Evolutionary conservation across 2,888 invertebrate genomes (phyloP), one percentile per base, ranked within the genome.

Genomic region (Morinoia aosen): DNA sequence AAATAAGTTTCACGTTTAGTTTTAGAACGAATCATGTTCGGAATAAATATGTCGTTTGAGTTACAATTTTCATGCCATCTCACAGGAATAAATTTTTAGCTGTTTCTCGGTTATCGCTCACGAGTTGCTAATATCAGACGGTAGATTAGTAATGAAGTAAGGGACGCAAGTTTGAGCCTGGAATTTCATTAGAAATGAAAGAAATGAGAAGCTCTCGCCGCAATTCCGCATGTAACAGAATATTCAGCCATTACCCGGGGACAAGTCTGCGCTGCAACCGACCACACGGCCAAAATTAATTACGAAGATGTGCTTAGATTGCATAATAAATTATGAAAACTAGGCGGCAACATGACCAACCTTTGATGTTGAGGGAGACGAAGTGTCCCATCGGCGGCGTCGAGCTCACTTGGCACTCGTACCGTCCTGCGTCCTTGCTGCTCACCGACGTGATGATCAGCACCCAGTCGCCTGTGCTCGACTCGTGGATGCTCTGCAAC

Each of bases 391-490:
- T 95, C 10, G 96, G 96, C 11, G 96, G 96, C 19, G 96, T 96
- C 12, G 96, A 96, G 33, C 96, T 96, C 11, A 96, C 95, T 95
- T 96, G 96, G 95, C 96, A 96, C 95, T 96, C 96, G 90, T 96
- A 96, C 33, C 95, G 93, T 8, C 96, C 96, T 57, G 58, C 90
- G 95, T 96, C 96, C 14, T 95, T 25, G 76, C 64, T 95, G 64
- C 96, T 96, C 88, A 96, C 95, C 12, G 96, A 96, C n/a, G 88
- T 91, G 39, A 96, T 96, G 58, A 96, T 90, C 58, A 96, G 95
- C 76, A 96, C 96, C 96, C 96, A 96, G 95, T 96, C 96, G 3
- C 96, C 96, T 0, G 96, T 96, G 57, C 96, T 96, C 8, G 96
- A 88, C 94, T 96, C 96, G 95, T 96, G 95, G 93, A 96, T 76